A percentile compares a stretch with the other conserved stretches of the same genome.
These are phyloP conservation scores for Apus apus DNA, from an alignment of 2,113 vertebrate species.

Conservation along the genomic window DNA sequence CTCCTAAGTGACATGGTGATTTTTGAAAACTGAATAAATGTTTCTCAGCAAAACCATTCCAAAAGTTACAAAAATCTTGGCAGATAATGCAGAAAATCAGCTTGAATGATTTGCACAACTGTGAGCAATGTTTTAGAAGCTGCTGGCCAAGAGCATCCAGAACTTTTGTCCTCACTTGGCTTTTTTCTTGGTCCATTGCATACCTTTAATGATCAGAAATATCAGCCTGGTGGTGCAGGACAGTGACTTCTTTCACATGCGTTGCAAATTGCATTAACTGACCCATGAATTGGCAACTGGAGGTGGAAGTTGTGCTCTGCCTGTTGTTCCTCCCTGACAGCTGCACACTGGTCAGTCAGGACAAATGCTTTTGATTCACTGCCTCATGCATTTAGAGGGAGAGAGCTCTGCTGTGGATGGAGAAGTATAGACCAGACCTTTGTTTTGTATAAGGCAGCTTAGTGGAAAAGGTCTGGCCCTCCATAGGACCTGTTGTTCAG, in stretches of 20 bases:
- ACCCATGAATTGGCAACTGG: background rate
- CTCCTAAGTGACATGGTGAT: background rate
- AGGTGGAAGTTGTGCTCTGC: constrained; percentile 25
- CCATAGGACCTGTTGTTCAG: background rate
- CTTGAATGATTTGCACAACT: constrained; percentile 44
- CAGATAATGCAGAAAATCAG: background rate
- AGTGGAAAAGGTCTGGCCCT: background rate
- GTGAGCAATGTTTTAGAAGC: background rate
- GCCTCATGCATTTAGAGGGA: background rate
- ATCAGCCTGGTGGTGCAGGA: background rate
- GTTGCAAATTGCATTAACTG: background rate
- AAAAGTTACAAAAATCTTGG: constrained; percentile 26
- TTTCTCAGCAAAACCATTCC: background rate
- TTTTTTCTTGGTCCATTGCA: background rate
- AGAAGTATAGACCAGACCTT: background rate
- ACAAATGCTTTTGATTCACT: background rate
- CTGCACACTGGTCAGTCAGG: background rate
- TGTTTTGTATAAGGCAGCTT: background rate
- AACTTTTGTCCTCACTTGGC: constrained; percentile 39
- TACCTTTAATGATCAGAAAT: background rate
- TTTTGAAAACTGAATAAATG: background rate
- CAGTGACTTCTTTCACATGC: background rate
- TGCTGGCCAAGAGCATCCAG: constrained; percentile 30
- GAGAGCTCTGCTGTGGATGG: background rate
- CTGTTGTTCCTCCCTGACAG: constrained; percentile 42